phyloP scores from a whole-genome alignment of 2,888 invertebrate genomes.

The Scaptomyza cyrtandrae region DNA sequence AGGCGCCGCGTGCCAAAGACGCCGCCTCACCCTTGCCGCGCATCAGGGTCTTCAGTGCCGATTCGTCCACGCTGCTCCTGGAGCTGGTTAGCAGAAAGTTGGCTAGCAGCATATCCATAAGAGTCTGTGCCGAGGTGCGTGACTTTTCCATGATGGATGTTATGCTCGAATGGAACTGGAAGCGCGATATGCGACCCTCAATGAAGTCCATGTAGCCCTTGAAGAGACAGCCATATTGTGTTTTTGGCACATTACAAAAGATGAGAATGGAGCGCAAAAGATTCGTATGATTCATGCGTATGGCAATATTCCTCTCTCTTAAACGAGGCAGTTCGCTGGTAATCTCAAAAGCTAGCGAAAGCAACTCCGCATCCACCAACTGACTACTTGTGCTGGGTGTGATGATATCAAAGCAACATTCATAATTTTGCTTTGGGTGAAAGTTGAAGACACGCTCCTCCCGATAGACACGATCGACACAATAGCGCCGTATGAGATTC shows the following conservation, averaged over 20 bases:
- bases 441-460: slow-evolving; percentile 91
- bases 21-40: slow-evolving; percentile 89
- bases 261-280: slow-evolving; percentile 91
- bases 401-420: slow-evolving; percentile 97
- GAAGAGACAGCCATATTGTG: slow-evolving; percentile 85
- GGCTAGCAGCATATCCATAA: slow-evolving; percentile 82
- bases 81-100: slow-evolving; percentile 81
- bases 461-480: slow-evolving; percentile 93
- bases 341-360: slow-evolving; percentile 91
- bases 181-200: slow-evolving; percentile 88
- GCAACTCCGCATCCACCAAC: slow-evolving; percentile 93
- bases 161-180: slow-evolving; percentile 90
- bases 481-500: slow-evolving; percentile 92
- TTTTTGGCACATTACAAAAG: slow-evolving; percentile 91
- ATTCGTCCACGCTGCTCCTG: slow-evolving; percentile 79
- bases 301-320: slow-evolving; percentile 87
- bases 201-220: slow-evolving; percentile 81
- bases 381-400: slow-evolving; percentile 90
- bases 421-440: slow-evolving; percentile 94
- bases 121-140: slow-evolving; percentile 80
- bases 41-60: slow-evolving; percentile 86
- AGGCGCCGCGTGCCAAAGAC: slow-evolving; percentile 88
- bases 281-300: slow-evolving; percentile 92
- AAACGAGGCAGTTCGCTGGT: slow-evolving; percentile 88
- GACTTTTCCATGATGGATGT: slow-evolving; percentile 87